phyloP scores from a whole-genome alignment of 2,797 vertebrate genomes.

The Philypnodon macrostomus region DNA sequence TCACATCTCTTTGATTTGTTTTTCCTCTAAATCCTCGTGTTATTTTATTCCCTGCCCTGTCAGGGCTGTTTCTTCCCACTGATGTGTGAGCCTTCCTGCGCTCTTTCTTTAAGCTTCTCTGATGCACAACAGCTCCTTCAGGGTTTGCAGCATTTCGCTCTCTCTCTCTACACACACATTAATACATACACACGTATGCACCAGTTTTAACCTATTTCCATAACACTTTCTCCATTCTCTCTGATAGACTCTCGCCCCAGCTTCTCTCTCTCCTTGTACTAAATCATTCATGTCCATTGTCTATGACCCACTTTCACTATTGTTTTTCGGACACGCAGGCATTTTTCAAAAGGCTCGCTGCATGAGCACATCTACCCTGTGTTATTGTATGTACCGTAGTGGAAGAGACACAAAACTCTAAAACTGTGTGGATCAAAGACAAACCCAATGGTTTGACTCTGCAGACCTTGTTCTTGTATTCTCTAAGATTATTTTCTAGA shows the following conservation, averaged over 20 bases:
- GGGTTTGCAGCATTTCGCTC: conserved; percentile 66
- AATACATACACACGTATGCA: conserved; percentile 37
- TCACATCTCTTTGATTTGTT: conserved; percentile 74
- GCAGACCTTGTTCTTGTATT: too few relatives aligned
- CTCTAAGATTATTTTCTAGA: too few relatives aligned
- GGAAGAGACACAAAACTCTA: conserved; percentile 23
- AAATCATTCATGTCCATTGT: conserved; percentile 66
- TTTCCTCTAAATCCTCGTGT: conserved; percentile 72
- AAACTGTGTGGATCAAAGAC: conserved; percentile 21
- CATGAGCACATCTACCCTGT: conserved; percentile 29
- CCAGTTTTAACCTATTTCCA: conserved; percentile 65
- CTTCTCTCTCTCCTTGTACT: conserved; percentile 43
- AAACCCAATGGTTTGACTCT: too few relatives aligned
- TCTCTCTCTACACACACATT: conserved; percentile 24
- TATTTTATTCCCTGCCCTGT: conserved; percentile 72
- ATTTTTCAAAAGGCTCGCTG: conserved; percentile 27
- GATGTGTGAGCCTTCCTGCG: conserved; percentile 39
- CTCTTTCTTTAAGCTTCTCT: conserved; percentile 68
- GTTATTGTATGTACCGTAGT: conserved; percentile 11
- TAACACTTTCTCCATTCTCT: conserved; percentile 37
- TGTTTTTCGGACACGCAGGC: conserved; percentile 45
- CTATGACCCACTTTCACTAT: conserved; percentile 59
- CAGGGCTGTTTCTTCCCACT: conserved; percentile 46
- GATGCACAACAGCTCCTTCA: conserved; percentile 73
- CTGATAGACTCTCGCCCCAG: conserved; percentile 45